These are phyloP conservation scores for Lepus oiostolus DNA, from an alignment of 2,797 vertebrate genomes.

Conservation along the genomic window DNA sequence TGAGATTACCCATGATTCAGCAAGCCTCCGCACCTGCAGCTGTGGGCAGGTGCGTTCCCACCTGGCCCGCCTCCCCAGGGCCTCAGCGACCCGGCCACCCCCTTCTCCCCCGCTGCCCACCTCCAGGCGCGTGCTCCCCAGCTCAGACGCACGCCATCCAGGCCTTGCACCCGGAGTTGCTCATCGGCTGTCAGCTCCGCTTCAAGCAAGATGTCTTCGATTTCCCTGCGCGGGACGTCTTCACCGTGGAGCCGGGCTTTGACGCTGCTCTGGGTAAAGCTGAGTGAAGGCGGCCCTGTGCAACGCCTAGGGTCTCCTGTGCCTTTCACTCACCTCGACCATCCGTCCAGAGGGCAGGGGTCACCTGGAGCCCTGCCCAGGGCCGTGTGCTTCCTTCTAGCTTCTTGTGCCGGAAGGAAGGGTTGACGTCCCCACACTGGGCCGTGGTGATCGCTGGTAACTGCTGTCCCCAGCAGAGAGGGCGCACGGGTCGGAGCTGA, in stretches of 20 bases:
- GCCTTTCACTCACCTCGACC: neutral
- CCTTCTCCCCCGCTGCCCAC: neutral
- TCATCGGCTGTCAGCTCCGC: constrained; percentile 92
- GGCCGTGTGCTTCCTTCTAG: no score
- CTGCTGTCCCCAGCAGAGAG: neutral
- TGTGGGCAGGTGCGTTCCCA: neutral
- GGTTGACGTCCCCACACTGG: neutral
- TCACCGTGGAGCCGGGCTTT: constrained; percentile 91
- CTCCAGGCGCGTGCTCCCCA: constrained; percentile 92
- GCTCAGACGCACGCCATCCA: constrained; percentile 90
- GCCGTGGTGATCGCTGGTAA: fast-evolving
- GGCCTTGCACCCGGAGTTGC: constrained; percentile 91
- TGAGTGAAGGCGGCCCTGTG: fast-evolving
- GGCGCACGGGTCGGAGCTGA: neutral
- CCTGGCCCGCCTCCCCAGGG: fast-evolving
- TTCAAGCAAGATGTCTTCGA: constrained; percentile 91
- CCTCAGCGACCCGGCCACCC: neutral
- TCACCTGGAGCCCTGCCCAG: neutral
- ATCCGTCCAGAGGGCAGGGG: neutral
- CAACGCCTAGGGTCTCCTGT: neutral
- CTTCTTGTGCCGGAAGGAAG: neutral
- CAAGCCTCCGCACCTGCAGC: constrained; percentile 18
- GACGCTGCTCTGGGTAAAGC: constrained; percentile 91
- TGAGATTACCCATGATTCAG: constrained; percentile 30
- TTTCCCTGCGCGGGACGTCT: constrained; percentile 91